A percentile compares a stretch with the other conserved stretches of the same genome.
These are phyloP conservation scores for Eilema depressum DNA, from an alignment of 2,888 invertebrate species.

Conservation along the genomic window DNA sequence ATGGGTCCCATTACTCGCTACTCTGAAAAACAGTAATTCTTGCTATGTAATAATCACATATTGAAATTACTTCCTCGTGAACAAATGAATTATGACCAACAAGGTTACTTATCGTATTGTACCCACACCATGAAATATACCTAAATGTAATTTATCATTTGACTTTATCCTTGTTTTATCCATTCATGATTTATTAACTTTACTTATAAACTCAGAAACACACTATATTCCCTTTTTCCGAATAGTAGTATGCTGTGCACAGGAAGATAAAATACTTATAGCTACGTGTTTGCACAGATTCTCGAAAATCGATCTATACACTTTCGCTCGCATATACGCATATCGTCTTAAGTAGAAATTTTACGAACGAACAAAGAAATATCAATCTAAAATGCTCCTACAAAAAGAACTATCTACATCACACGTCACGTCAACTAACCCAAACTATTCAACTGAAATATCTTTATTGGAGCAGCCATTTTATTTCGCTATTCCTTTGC, in stretches of 20 bases:
- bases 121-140: neutral
- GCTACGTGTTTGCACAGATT: neutral
- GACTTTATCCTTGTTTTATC: neutral
- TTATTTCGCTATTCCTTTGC: conserved; percentile 49
- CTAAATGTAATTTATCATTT: neutral
- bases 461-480: conserved; percentile 50
- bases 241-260: too few species aligned
- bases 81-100: neutral
- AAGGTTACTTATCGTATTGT: neutral
- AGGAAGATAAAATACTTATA: neutral
- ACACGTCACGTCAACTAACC: conserved; percentile 49
- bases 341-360: neutral
- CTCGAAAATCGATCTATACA: conserved; percentile 2
- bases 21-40: too few species aligned
- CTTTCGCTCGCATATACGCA: conserved; percentile 6
- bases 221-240: too few species aligned
- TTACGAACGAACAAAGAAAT: conserved; percentile 37
- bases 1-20: too few species aligned
- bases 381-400: conserved; percentile 42
- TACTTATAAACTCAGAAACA: too few species aligned
- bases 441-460: conserved; percentile 57
- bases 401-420: conserved; percentile 43
- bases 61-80: neutral
- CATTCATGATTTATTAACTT: too few species aligned
- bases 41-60: too few species aligned